Evolutionary conservation across 92 coral and sea anemone species (phyloP).

Genomic region (Phenganax subtilis): DNA sequence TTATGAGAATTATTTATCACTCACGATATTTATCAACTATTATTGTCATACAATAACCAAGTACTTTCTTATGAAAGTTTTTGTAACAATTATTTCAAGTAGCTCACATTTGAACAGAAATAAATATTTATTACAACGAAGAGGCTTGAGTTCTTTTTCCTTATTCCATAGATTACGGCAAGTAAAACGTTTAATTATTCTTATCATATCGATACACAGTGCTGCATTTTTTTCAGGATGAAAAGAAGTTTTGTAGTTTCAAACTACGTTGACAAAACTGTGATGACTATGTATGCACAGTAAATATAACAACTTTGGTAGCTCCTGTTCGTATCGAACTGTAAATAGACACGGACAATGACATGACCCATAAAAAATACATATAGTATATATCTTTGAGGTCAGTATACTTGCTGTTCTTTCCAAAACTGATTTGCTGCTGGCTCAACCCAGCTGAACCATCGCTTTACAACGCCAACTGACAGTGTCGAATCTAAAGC

Average conservation of each 20-base stretch:
- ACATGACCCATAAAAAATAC: too few relatives aligned
- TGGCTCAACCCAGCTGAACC: not conserved
- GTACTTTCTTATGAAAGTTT: not conserved
- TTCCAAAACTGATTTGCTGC: not conserved
- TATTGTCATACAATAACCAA: not conserved
- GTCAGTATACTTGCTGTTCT: too few relatives aligned
- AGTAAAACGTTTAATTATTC: not conserved
- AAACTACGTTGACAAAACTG: too few relatives aligned
- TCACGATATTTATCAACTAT: not conserved
- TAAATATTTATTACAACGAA: not conserved
- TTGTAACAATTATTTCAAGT: not conserved
- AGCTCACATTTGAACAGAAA: conserved; percentile 2
- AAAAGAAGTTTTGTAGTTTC: too few relatives aligned
- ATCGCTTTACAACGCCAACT: not conserved
- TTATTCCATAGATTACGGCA: not conserved
- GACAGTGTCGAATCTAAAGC: not conserved
- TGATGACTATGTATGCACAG: too few relatives aligned
- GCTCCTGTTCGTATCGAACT: too few relatives aligned
- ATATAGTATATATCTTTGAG: too few relatives aligned
- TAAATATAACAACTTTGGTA: too few relatives aligned
- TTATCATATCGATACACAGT: too few relatives aligned
- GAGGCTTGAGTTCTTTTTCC: not conserved
- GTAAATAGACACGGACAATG: too few relatives aligned
- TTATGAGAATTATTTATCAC: too few relatives aligned
- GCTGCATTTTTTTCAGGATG: too few relatives aligned